Conservation (phyloP, 2,113 vertebrate genomes). For the Lepus americanus region DNA sequence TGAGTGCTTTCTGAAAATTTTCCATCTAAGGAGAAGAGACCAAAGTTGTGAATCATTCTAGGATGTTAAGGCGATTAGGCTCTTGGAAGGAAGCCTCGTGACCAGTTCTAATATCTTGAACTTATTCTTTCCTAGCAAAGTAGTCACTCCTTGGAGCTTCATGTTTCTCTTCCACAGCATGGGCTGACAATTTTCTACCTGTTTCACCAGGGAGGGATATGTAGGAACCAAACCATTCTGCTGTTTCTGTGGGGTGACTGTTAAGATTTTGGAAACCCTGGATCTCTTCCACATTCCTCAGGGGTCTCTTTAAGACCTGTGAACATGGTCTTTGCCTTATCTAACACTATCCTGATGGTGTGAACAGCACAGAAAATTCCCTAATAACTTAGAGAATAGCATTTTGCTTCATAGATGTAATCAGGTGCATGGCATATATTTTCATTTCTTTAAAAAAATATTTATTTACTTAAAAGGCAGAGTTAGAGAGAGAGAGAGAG, state of each 20-base stretch:
- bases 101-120: neutral
- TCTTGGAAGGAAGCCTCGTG: neutral
- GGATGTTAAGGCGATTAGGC: neutral
- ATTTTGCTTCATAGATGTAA: too few relatives aligned
- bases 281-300: neutral
- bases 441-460: neutral
- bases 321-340: neutral
- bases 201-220: neutral
- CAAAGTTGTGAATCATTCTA: neutral
- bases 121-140: neutral
- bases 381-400: too few relatives aligned
- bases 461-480: too few relatives aligned
- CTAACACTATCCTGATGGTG: neutral
- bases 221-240: neutral
- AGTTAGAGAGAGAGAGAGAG: too few relatives aligned
- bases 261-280: neutral
- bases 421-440: neutral
- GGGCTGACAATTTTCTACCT: neutral
- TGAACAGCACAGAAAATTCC: neutral
- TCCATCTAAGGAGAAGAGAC: neutral
- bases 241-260: neutral
- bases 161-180: neutral
- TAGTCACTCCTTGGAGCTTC: neutral
- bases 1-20: slow-evolving; percentile 1
- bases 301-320: neutral